These are phyloP conservation scores for Agrotis segetum DNA, from an alignment of 2,888 invertebrate species.

Conservation along the genomic window DNA sequence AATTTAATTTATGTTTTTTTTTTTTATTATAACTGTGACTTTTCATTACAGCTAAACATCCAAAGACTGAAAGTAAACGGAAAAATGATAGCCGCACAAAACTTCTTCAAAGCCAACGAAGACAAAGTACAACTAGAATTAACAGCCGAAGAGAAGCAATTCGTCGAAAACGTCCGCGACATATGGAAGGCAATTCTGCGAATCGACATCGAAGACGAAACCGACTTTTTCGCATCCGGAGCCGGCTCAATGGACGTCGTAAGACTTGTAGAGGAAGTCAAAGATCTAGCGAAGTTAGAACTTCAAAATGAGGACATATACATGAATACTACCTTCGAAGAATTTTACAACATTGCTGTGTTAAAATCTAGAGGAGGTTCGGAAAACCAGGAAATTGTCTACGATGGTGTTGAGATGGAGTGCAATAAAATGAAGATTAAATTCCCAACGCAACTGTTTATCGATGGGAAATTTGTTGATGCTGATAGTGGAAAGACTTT, in stretches of 20 bases:
- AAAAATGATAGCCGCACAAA: constrained; percentile 95
- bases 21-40: too few relatives aligned
- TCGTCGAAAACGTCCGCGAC: constrained; percentile 92
- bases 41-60: constrained; percentile 92
- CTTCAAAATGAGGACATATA: constrained; percentile 97
- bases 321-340: constrained; percentile 97
- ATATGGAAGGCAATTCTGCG: constrained; percentile 97
- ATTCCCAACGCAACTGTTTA: constrained; percentile 97
- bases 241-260: constrained; percentile 99
- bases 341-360: constrained; percentile 94
- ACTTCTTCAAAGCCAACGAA: constrained; percentile 93
- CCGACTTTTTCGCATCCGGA: constrained; percentile 98
- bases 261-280: constrained; percentile 97
- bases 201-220: constrained; percentile 93
- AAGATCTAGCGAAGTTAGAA: constrained; percentile 94
- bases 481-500: constrained; percentile 92
- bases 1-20: too few relatives aligned
- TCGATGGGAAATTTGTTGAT: constrained; percentile 97
- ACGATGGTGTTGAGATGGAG: constrained; percentile 94
- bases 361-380: constrained; percentile 92
- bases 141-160: constrained; percentile 93
- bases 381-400: constrained; percentile 91
- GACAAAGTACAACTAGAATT: constrained; percentile 91
- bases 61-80: constrained; percentile 94
- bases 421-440: constrained; percentile 96